Evolutionary conservation across 2,797 vertebrate species (phyloP).

Genomic region (Hirundo rustica): DNA sequence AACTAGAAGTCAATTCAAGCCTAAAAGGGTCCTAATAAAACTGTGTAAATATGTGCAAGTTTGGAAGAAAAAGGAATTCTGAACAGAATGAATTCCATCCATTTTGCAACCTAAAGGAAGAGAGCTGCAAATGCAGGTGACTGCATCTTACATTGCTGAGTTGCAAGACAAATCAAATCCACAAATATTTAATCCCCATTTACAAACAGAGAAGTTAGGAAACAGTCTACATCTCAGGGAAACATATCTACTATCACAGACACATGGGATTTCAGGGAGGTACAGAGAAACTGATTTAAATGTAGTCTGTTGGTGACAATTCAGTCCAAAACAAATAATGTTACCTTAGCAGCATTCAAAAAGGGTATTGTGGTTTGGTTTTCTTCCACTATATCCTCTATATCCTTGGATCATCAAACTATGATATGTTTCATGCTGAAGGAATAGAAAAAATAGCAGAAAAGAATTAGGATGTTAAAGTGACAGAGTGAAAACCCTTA

Average conservation of each 20-base stretch:
- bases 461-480: neutral
- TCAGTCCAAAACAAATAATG: neutral
- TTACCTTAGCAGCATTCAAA: neutral
- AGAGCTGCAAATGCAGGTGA: neutral
- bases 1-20: neutral
- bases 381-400: neutral
- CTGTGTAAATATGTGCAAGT: neutral
- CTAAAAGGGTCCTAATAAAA: neutral
- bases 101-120: neutral
- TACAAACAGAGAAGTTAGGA: neutral
- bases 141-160: neutral
- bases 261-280: neutral
- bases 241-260: neutral
- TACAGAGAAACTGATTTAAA: neutral
- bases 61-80: neutral
- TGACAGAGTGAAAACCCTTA: neutral
- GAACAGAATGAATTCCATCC: neutral
- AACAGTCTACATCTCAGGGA: neutral
- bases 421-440: neutral
- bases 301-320: neutral
- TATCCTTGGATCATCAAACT: neutral
- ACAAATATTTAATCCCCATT: neutral
- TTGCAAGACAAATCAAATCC: neutral
- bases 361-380: neutral
- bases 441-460: neutral